Evolutionary conservation across 2,113 vertebrate species (phyloP).

Genomic region (Redunca redunca): DNA sequence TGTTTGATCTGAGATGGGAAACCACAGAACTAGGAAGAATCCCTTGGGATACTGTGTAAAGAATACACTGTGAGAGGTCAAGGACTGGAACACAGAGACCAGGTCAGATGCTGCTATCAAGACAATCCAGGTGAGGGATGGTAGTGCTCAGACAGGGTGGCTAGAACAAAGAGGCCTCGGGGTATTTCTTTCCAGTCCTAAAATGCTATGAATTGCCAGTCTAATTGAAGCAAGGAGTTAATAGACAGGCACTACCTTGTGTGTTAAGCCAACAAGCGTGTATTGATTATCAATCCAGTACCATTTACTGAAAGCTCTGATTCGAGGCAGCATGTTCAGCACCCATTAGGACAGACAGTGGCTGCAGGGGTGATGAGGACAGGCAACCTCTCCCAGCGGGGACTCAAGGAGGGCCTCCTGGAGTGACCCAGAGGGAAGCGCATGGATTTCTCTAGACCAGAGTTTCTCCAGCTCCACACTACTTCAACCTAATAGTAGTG

Average conservation of each 20-base stretch:
- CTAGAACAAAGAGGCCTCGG: neutral
- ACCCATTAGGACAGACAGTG: neutral
- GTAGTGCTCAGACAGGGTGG: neutral
- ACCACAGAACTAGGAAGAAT: neutral
- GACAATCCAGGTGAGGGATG: neutral
- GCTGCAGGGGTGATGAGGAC: neutral
- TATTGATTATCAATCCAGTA: neutral
- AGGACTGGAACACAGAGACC: neutral
- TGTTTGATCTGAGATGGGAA: neutral
- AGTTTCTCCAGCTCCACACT: neutral
- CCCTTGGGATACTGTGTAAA: neutral
- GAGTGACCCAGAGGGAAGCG: neutral
- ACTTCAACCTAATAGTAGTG: neutral
- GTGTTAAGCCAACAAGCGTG: neutral
- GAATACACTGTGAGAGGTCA: neutral
- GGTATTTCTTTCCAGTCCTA: neutral
- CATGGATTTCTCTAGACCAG: neutral
- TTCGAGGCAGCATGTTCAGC: neutral
- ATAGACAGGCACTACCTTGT: neutral
- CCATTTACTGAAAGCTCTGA: neutral
- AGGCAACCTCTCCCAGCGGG: neutral
- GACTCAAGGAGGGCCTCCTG: neutral
- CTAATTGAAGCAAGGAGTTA: neutral
- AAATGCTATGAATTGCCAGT: neutral
- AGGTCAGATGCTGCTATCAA: neutral